phyloP scores from a whole-genome alignment of 1,140 invertebrate species.

The Zaprionus lachaisei region DNA sequence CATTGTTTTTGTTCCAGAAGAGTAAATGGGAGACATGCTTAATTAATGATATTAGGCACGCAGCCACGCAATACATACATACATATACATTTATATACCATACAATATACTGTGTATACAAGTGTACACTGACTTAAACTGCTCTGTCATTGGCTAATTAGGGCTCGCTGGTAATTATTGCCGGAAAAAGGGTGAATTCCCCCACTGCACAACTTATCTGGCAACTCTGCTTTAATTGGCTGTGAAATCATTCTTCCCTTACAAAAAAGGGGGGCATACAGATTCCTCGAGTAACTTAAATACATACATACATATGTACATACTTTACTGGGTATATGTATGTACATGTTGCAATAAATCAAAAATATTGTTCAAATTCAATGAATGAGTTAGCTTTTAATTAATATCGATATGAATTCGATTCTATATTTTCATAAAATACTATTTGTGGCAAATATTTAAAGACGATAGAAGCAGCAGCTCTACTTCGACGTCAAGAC shows the following conservation, averaged over 20 bases:
- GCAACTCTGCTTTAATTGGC: constrained; percentile 58
- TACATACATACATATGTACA: no score
- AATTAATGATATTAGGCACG: constrained; percentile 44
- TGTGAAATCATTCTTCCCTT: background rate
- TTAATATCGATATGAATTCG: no score
- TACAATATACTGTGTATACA: background rate
- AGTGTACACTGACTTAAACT: constrained; percentile 6
- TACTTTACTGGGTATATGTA: no score
- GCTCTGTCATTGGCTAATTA: constrained; percentile 76
- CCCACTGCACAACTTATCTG: constrained; percentile 6
- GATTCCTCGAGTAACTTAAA: no score
- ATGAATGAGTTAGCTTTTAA: no score
- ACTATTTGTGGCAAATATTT: no score
- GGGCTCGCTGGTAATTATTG: constrained; percentile 54
- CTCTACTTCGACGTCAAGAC: no score
- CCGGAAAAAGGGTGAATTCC: constrained; percentile 57
- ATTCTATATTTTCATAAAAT: no score
- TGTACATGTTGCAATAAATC: no score
- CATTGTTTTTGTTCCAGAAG: constrained; percentile 10
- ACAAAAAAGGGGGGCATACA: background rate
- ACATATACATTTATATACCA: background rate
- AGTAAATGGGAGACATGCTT: background rate
- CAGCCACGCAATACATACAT: background rate
- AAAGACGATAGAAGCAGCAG: no score
- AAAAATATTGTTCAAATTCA: no score